A percentile compares a stretch with the other conserved stretches of the same genome.
Evolutionary conservation across 1,140 invertebrate species (phyloP).

Genomic region (Leucophenga varia): DNA sequence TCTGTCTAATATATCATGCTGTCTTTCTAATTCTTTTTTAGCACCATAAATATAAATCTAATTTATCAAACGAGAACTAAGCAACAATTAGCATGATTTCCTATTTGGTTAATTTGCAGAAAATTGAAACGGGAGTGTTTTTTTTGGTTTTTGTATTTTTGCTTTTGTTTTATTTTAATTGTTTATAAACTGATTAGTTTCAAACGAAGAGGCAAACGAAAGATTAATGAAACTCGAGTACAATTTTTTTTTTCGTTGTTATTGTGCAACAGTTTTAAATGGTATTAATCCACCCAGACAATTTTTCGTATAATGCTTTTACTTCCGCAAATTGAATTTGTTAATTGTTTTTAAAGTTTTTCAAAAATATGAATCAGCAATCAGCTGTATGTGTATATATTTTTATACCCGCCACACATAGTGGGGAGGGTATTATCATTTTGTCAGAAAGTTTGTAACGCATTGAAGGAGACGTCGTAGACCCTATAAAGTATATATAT

Average conservation of each 20-base stretch:
- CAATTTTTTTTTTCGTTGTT: conserved; percentile 3
- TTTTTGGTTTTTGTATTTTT: conserved; percentile 19
- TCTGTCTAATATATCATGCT: too few relatives aligned
- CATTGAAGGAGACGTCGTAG: too few relatives aligned
- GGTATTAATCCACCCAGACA: conserved; percentile 42
- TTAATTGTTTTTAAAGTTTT: conserved; percentile 47
- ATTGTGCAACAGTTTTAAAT: conserved; percentile 45
- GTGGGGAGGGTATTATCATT: too few relatives aligned
- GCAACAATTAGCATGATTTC: conserved; percentile 47
- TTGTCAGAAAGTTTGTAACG: too few relatives aligned
- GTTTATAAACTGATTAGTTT: too few relatives aligned
- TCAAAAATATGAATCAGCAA: too few relatives aligned
- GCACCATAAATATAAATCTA: too few relatives aligned
- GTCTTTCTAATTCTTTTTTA: too few relatives aligned
- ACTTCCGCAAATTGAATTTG: conserved; percentile 46
- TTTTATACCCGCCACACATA: too few relatives aligned
- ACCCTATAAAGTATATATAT: too few relatives aligned
- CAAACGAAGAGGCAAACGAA: conserved; percentile 33
- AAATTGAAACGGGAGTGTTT: conserved; percentile 50
- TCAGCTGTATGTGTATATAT: too few relatives aligned
- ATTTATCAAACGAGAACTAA: conserved; percentile 24
- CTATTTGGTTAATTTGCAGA: conserved; percentile 52
- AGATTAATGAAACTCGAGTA: conserved; percentile 53
- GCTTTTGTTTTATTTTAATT: conserved; percentile 17
- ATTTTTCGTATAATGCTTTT: conserved; percentile 29